Evolutionary conservation across 2,797 vertebrate genomes (phyloP).

Genomic region (Anniella stebbinsi): DNA sequence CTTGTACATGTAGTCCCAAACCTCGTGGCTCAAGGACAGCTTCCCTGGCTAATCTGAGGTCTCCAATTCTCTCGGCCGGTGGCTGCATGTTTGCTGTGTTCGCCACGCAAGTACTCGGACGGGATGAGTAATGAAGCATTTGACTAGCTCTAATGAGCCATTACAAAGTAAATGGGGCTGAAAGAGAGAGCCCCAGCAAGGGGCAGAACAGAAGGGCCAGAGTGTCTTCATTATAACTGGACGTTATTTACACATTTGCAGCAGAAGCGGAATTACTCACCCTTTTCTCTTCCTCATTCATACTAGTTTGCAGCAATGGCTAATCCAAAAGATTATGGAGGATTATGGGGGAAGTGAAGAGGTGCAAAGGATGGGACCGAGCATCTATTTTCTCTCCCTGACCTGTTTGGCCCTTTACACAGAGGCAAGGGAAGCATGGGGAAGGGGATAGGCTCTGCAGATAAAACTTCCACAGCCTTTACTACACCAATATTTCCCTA

Average conservation of each 20-base stretch:
- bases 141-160: conserved; percentile 69
- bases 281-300: conserved; percentile 7
- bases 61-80: neutral
- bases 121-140: conserved; percentile 65
- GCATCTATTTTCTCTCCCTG: neutral
- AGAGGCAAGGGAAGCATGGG: neutral
- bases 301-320: conserved; percentile 7
- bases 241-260: conserved; percentile 43
- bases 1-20: neutral
- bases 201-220: conserved; percentile 45
- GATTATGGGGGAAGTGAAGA: neutral
- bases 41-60: neutral
- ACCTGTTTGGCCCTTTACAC: neutral
- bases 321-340: neutral
- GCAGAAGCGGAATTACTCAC: rapidly evolving
- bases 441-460: neutral
- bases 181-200: conserved; percentile 52
- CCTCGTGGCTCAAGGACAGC: neutral
- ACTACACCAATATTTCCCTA: neutral
- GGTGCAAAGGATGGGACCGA: neutral
- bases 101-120: conserved; percentile 17
- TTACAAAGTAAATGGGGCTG: conserved; percentile 67
- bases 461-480: neutral
- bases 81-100: neutral
- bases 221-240: conserved; percentile 62